Percentiles rank a stretch among this genome's conserved stretches.
Conservation (phyloP, 2,113 vertebrate genomes). For the Brienomyrus longianalis region DNA sequence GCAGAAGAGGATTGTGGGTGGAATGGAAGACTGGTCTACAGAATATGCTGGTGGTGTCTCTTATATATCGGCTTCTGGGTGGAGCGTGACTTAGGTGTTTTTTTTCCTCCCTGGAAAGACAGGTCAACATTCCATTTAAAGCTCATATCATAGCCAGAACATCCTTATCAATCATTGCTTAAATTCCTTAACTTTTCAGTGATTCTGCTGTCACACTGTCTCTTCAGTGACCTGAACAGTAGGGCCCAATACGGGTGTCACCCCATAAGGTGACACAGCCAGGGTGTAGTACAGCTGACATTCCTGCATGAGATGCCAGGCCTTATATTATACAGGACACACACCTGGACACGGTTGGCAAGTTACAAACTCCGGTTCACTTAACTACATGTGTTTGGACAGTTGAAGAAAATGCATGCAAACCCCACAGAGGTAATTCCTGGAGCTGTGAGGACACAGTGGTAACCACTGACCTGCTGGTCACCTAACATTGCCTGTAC, state of each 20-base stretch:
- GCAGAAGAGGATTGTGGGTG: not conserved
- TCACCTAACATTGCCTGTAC: not conserved
- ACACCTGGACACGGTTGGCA: not conserved
- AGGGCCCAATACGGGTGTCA: not conserved
- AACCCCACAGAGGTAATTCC: not conserved
- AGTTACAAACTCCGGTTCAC: not conserved
- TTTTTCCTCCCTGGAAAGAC: not conserved
- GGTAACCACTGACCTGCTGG: not conserved
- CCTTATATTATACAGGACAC: not conserved
- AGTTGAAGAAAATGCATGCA: not conserved
- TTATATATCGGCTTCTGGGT: constrained; percentile 10
- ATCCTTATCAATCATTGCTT: not conserved
- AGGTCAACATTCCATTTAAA: not conserved
- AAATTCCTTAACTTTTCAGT: not conserved
- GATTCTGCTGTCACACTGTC: not conserved
- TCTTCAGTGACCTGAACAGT: not conserved
- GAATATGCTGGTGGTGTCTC: not conserved
- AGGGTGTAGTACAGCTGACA: not conserved
- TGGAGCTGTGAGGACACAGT: not conserved
- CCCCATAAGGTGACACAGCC: not conserved
- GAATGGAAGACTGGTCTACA: not conserved
- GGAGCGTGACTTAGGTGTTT: not conserved
- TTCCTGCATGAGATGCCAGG: not conserved
- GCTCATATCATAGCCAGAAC: not conserved
- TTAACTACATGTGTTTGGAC: not conserved